A percentile compares a stretch with the other conserved stretches of the same genome.
Evolutionary conservation across 2,888 invertebrate genomes (phyloP).

Genomic region (Bimastos eiseni): DNA sequence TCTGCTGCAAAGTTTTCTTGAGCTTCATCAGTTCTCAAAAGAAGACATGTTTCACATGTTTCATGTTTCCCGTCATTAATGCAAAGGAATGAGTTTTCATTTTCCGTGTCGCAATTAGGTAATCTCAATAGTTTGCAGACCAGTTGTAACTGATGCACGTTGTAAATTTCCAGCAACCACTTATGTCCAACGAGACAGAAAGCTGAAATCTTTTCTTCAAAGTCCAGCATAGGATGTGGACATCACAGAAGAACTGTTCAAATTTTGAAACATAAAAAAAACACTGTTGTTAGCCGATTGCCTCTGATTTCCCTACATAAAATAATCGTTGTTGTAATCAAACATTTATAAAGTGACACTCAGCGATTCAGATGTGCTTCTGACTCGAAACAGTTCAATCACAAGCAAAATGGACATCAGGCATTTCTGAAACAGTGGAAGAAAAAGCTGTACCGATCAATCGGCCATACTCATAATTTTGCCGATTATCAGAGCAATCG

Average conservation of each 20-base stretch:
- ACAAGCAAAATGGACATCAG: too few relatives aligned
- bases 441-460: too few relatives aligned
- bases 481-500: too few relatives aligned
- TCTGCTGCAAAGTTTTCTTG: background rate
- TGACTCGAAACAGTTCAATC: too few relatives aligned
- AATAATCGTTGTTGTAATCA: too few relatives aligned
- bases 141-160: background rate
- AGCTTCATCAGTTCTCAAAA: conserved; percentile 2
- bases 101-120: background rate
- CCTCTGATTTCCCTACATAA: background rate
- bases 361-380: too few relatives aligned
- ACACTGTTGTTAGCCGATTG: background rate
- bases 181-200: background rate
- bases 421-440: too few relatives aligned
- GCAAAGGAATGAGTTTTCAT: background rate
- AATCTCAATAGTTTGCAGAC: background rate
- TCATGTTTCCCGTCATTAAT: background rate
- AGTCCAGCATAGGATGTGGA: background rate
- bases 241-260: background rate
- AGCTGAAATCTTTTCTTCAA: background rate
- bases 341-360: too few relatives aligned
- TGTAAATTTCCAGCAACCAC: too few relatives aligned
- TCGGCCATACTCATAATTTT: too few relatives aligned
- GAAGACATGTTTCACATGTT: too few relatives aligned
- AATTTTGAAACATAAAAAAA: background rate